A percentile compares a stretch with the other conserved stretches of the same genome.
These are phyloP conservation scores for Synanceia verrucosa DNA, from an alignment of 2,797 vertebrate genomes.

Conservation along the genomic window DNA sequence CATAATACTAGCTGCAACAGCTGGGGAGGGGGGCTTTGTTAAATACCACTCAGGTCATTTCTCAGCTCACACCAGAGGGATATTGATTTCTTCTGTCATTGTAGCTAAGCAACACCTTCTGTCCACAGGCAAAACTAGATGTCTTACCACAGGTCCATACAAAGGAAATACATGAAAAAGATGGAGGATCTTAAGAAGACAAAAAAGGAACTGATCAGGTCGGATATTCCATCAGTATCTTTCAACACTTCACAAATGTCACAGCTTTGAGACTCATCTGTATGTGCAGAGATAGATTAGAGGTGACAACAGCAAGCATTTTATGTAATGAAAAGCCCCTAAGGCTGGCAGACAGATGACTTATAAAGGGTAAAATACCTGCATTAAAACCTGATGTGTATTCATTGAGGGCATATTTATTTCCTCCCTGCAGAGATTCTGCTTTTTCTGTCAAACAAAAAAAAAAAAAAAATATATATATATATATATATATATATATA, in stretches of 20 bases:
- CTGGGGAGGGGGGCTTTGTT: slow-evolving; percentile 45
- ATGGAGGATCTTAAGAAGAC: slow-evolving; percentile 19
- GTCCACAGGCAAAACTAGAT: slow-evolving; percentile 38
- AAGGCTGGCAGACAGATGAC: neutral
- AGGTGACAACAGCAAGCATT: slow-evolving; percentile 6
- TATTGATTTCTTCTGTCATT: slow-evolving; percentile 68
- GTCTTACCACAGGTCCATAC: slow-evolving; percentile 32
- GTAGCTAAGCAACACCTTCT: slow-evolving; percentile 67
- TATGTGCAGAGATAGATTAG: slow-evolving; percentile 18
- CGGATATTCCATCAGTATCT: slow-evolving; percentile 1
- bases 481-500: no score
- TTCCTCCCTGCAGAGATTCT: slow-evolving; percentile 9
- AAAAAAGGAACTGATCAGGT: slow-evolving; percentile 10
- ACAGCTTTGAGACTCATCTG: slow-evolving; percentile 22
- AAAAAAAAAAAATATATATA: no score
- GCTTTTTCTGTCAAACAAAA: slow-evolving; percentile 17
- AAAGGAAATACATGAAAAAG: slow-evolving; percentile 26
- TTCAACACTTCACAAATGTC: slow-evolving; percentile 22
- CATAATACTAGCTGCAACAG: neutral
- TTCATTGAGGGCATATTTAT: slow-evolving; percentile 9
- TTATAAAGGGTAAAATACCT: neutral
- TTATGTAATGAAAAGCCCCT: slow-evolving; percentile 2
- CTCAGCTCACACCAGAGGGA: slow-evolving; percentile 40
- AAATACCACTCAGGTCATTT: slow-evolving; percentile 55
- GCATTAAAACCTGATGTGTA: slow-evolving; percentile 6